phyloP scores from a whole-genome alignment of 2,113 vertebrate species.

The Opisthocomus hoazin region DNA sequence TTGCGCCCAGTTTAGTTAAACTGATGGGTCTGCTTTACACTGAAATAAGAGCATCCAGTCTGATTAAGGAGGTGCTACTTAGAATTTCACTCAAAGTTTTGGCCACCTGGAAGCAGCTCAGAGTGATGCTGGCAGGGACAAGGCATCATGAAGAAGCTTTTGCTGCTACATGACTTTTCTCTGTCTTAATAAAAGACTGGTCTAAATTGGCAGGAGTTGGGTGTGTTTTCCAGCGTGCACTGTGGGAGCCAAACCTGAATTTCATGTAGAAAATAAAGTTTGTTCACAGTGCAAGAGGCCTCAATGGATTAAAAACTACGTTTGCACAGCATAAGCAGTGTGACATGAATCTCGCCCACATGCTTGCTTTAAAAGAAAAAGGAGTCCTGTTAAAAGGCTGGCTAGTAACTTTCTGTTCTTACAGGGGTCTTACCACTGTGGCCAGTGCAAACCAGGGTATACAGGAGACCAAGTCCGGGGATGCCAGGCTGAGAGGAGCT shows the following conservation, averaged over 20 bases:
- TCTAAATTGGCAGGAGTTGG: neutral
- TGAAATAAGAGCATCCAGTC: neutral
- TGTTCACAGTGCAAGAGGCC: neutral
- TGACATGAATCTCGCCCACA: neutral
- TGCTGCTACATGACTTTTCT: neutral
- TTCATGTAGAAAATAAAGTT: neutral
- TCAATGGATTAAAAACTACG: neutral
- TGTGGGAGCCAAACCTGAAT: neutral
- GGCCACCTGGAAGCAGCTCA: neutral
- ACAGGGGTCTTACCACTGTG: constrained; percentile 92
- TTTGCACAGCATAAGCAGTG: neutral
- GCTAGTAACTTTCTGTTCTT: neutral
- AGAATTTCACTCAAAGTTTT: neutral
- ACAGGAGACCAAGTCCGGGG: constrained; percentile 85
- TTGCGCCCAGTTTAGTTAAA: neutral
- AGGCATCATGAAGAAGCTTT: neutral
- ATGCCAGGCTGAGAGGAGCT: constrained; percentile 79
- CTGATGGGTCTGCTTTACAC: neutral
- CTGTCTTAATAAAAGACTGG: neutral
- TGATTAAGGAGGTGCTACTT: neutral
- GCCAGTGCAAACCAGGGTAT: constrained; percentile 85
- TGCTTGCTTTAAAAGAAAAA: neutral
- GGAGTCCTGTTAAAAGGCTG: neutral
- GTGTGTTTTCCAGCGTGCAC: neutral
- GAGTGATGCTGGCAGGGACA: neutral